These are phyloP conservation scores for Sphinx pinastri DNA, from an alignment of 2,888 invertebrate genomes.

Conservation along the genomic window DNA sequence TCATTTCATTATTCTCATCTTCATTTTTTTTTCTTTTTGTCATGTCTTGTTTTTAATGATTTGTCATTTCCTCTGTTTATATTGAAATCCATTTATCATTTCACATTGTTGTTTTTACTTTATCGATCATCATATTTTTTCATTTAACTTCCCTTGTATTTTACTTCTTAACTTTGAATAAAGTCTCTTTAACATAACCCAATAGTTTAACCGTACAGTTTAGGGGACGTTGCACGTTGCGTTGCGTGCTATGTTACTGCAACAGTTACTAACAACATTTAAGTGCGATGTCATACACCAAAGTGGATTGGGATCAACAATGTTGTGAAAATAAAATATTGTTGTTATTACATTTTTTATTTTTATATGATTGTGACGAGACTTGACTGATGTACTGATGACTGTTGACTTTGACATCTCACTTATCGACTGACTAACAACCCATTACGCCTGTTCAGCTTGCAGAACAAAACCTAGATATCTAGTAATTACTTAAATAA, in stretches of 20 bases:
- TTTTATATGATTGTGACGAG: conserved; percentile 46
- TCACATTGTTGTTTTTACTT: background rate
- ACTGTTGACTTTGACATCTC: conserved; percentile 68
- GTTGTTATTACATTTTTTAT: conserved; percentile 57
- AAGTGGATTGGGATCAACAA: conserved; percentile 54
- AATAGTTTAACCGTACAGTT: background rate
- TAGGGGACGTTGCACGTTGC: conserved; percentile 25
- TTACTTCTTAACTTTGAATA: background rate
- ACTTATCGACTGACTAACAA: conserved; percentile 57
- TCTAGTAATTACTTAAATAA: too few species aligned
- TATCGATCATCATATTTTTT: background rate
- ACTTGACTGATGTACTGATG: conserved; percentile 38
- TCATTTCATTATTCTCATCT: background rate
- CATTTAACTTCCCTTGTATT: background rate
- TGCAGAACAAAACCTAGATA: background rate
- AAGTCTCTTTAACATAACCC: background rate
- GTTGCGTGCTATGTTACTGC: conserved; percentile 41
- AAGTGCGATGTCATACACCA: conserved; percentile 78
- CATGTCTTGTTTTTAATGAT: background rate
- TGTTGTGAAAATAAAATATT: conserved; percentile 66
- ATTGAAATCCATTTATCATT: background rate
- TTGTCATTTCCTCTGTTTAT: background rate
- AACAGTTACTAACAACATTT: conserved; percentile 52
- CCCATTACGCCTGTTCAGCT: background rate
- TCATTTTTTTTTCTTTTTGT: background rate